phyloP scores from a whole-genome alignment of 2,113 vertebrate genomes.

The Beaufortia kweichowensis region DNA sequence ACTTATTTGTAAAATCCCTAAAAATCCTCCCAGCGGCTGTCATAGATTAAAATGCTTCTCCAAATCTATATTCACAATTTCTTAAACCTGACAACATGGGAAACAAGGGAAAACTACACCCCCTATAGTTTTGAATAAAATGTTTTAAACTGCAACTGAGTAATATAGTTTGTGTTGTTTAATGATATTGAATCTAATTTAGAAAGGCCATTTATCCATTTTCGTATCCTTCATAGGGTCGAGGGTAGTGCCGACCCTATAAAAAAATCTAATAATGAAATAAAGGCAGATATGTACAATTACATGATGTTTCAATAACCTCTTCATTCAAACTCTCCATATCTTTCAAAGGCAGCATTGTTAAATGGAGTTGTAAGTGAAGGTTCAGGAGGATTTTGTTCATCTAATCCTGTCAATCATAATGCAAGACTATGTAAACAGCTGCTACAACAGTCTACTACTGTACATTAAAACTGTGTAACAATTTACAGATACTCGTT shows the following conservation, averaged over 20 bases:
- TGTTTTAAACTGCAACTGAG: not conserved
- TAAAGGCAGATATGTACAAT: not conserved
- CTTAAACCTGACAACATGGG: not conserved
- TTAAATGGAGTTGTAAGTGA: too few relatives aligned
- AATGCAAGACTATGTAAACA: too few relatives aligned
- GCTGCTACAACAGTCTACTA: not conserved
- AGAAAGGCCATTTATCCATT: too few relatives aligned
- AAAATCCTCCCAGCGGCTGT: slow-evolving; percentile 14
- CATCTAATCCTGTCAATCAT: too few relatives aligned
- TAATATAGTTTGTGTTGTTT: not conserved
- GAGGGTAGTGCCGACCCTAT: too few relatives aligned
- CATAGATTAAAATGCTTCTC: slow-evolving; percentile 3
- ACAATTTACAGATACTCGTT: not conserved
- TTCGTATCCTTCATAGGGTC: too few relatives aligned
- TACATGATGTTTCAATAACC: not conserved
- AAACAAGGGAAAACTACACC: not conserved
- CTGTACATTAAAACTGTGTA: not conserved
- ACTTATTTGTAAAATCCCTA: slow-evolving; percentile 5
- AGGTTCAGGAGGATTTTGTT: too few relatives aligned
- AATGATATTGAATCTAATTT: not conserved
- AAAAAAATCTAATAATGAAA: not conserved
- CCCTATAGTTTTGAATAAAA: not conserved
- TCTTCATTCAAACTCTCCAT: not conserved
- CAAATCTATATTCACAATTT: not conserved
- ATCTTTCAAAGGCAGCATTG: not conserved